Conservation (phyloP, 2,113 vertebrate genomes). For the Corvus cornix region DNA sequence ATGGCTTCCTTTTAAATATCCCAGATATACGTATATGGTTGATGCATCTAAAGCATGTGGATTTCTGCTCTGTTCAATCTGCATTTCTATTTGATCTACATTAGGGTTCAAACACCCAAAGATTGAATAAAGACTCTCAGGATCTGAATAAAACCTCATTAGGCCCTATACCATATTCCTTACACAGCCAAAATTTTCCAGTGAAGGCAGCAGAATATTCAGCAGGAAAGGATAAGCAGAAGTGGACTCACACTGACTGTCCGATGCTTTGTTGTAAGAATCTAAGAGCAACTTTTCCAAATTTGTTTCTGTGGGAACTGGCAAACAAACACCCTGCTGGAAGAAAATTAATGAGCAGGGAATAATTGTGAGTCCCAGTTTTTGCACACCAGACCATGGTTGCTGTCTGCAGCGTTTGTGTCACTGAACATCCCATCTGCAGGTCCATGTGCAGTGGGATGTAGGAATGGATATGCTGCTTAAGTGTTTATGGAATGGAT, state of each 20-base stretch:
- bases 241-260: background rate
- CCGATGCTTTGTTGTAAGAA: background rate
- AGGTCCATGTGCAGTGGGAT: background rate
- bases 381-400: background rate
- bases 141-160: background rate
- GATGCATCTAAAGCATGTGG: background rate
- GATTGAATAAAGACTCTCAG: background rate
- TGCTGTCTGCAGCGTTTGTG: background rate
- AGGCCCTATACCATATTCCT: background rate
- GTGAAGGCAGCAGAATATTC: background rate
- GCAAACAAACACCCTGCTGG: background rate
- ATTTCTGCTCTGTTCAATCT: background rate
- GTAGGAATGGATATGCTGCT: background rate
- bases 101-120: background rate
- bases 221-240: background rate
- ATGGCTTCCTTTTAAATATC: slow-evolving; percentile 28
- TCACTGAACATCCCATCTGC: background rate
- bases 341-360: background rate
- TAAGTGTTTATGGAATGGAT: background rate
- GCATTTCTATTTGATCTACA: background rate
- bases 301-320: background rate
- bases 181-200: background rate
- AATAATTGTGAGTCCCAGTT: background rate
- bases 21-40: background rate
- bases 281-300: background rate